phyloP scores from a whole-genome alignment of 2,888 invertebrate genomes.

The Pheosia gnoma region DNA sequence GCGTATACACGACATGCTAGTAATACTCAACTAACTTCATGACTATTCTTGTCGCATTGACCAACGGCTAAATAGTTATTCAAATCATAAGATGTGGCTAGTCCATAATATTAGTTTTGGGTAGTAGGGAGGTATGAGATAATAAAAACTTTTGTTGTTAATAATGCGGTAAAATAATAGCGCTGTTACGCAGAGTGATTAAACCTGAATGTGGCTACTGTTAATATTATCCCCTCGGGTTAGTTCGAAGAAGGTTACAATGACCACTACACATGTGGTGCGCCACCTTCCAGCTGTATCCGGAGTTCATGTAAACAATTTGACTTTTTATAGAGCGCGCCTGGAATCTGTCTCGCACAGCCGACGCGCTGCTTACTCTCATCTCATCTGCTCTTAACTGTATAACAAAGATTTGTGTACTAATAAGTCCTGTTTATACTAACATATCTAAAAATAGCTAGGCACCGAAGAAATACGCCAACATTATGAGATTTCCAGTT shows the following conservation, averaged over 20 bases:
- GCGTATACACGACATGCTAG: conserved; percentile 47
- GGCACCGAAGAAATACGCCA: too few relatives aligned
- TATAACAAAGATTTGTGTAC: conserved; percentile 44
- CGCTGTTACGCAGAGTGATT: background rate
- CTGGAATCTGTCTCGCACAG: conserved; percentile 68
- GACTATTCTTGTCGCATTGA: conserved; percentile 53
- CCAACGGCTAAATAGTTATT: conserved; percentile 41
- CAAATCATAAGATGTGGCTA: conserved; percentile 35
- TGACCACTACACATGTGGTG: conserved; percentile 70
- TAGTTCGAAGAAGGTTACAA: conserved; percentile 45
- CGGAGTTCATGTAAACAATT: conserved; percentile 73
- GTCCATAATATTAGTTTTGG: conserved; percentile 17
- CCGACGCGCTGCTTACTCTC: conserved; percentile 49
- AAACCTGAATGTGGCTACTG: conserved; percentile 1
- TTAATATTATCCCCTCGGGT: conserved; percentile 20
- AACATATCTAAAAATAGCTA: conserved; percentile 18
- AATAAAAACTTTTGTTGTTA: background rate
- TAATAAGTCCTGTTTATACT: conserved; percentile 37
- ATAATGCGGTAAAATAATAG: background rate
- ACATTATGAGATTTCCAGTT: too few relatives aligned
- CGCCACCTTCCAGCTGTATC: conserved; percentile 66
- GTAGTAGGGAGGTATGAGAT: conserved; percentile 4
- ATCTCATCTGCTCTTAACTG: conserved; percentile 51
- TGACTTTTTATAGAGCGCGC: conserved; percentile 76
- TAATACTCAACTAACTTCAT: conserved; percentile 55